Evolutionary conservation across 2,113 vertebrate genomes (phyloP), one percentile per base, ranked within the genome.

Genomic region (Sinocyclocheilus rhinocerous): DNA sequence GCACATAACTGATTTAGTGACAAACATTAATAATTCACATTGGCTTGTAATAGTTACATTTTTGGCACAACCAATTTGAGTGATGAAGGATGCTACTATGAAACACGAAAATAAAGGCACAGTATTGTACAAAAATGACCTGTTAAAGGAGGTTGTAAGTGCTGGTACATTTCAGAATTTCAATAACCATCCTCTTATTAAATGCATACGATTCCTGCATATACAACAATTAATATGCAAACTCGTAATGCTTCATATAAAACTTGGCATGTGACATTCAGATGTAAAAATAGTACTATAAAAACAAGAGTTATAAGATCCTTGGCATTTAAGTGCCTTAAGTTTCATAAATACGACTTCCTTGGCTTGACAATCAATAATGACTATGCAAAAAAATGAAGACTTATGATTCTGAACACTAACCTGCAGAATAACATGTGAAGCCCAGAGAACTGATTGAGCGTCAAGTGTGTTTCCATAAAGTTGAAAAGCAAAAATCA

Each of bases 241-340:
- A 86, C 70, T 50, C 4, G 22, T 22, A 76, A 65, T 70, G 45
- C 36, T 70, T 69, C 12, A 55, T 55, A 79, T 84, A 81, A 87
- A 75, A 84, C 63, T 45, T 57, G 39, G 80, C 59, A 5, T 24
- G 52, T 4, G 16, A 63, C 67, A 80, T 65, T 55, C 59, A 61
- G 48, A 39, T n/a, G 36, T 24, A 18, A 67, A 36, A 72, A n/a
- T 63, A 39, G n/a, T 11, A 36, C 22, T 69, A 81, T 48, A 82
- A 77, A 82, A 84, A 24, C 24, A 39, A 18, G 39, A 50, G 20
- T 63, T 15, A n/a, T 6, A 11, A 33, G 48, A 82, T 88, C 84
- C 72, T 33, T 70, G 61, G 87, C 83, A 76, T 63, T 36, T 10
- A 63, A 52, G 48, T 67, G 10, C 6, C 22, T 6, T 52, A 5